Base-by-base conservation (phyloP, 2,888 invertebrate species). In the Platycheirus rosarum region DNA sequence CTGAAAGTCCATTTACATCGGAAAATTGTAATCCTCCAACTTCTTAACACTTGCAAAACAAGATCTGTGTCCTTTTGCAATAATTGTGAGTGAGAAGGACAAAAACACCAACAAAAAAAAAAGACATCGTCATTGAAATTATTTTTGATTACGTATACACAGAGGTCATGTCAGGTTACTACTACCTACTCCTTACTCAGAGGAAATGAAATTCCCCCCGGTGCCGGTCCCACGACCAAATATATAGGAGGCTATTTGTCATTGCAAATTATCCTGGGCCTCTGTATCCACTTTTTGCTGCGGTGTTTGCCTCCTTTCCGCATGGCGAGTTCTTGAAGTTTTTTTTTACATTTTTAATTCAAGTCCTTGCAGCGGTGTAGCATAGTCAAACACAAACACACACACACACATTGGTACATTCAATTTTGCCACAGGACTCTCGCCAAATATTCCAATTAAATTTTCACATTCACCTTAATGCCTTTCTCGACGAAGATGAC, bases 401-500 rank as follows among this genome's bases (percentile, higher is more conserved):
- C n/a, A 13, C 37, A 32, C 37, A 32, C 8, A 32, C 29, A 23
- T n/a, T 37, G 8, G 7, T 26, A 23, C 23, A 48, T 26, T 55
- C 2, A 55, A 23, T 46, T 53, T 48, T 44, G 69, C 57, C 49
- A 51, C 42, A 57, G 48, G 57, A 44, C 57, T 51, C 57, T 60
- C 49, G 49, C 49, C 70, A 60, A 71, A 77, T 70, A 65, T 65
- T 77, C 71, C 77, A 77, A 77, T 77, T 77, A 77, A 70, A 65
- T 71, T 77, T 71, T 63, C 40, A 42, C 46, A 65, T 44, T 60
- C 71, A 37, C 53, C 32, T 32, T 23, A 26, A 51, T 62, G 20
- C 26, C 51, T 55, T 44, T 29, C 20, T n/a, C 40, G 16, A 26
- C 42, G 32, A 40, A 11, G 18, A 57, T 5, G 48, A 13, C 13